phyloP scores from a whole-genome alignment of 2,797 vertebrate species.

The Melanogrammus aeglefinus region DNA sequence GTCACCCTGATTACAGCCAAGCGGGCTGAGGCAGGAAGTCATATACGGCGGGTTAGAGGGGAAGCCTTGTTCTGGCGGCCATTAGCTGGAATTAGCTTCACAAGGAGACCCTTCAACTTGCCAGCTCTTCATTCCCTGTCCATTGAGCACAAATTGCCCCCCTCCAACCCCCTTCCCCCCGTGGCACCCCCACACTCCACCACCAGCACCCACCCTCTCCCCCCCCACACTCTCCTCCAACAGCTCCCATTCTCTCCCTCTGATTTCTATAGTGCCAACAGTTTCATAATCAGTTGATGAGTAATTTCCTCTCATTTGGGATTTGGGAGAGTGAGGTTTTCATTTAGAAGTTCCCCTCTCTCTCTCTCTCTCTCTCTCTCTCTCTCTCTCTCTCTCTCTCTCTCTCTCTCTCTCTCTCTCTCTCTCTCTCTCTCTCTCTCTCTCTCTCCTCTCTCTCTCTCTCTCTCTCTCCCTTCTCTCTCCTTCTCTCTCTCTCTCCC shows the following conservation, averaged over 20 bases:
- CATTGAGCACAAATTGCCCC: conserved; percentile 76
- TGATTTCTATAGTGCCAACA: conserved; percentile 81
- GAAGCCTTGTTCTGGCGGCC: conserved; percentile 69
- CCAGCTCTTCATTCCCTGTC: conserved; percentile 71
- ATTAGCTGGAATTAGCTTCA: conserved; percentile 90
- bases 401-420: too few relatives aligned
- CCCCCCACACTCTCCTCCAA: conserved; percentile 37
- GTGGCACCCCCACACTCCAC: too few relatives aligned
- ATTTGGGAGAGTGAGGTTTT: conserved; percentile 63
- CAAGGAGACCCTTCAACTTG: conserved; percentile 73
- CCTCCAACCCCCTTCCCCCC: conserved; percentile 48
- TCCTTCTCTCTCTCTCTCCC: too few relatives aligned
- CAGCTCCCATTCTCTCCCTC: conserved; percentile 61
- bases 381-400: too few relatives aligned
- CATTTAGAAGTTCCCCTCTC: conserved; percentile 53
- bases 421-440: too few relatives aligned
- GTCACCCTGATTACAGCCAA: conserved; percentile 82
- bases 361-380: neutral
- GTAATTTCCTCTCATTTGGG: conserved; percentile 80
- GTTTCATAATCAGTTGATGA: conserved; percentile 79
- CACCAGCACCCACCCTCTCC: conserved; percentile 36
- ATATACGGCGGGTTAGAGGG: conserved; percentile 70
- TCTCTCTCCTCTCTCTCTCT: too few relatives aligned
- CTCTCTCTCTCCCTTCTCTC: too few relatives aligned
- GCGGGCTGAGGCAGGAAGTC: conserved; percentile 63